Evolutionary conservation across 2,113 vertebrate genomes (phyloP).

Genomic region (Australoheros scitulus): DNA sequence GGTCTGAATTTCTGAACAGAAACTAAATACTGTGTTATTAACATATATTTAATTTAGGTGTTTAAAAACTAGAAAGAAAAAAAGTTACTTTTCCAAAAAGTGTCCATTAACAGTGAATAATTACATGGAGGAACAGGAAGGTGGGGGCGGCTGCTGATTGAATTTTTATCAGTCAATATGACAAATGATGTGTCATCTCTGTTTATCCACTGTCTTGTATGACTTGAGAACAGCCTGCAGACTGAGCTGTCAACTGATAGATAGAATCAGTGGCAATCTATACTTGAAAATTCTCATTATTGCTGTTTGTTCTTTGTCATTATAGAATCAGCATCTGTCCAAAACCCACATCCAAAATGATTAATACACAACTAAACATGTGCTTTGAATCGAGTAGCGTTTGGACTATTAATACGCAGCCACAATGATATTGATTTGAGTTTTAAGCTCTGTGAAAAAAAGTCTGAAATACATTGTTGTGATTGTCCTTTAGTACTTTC

Average conservation of each 20-base stretch:
- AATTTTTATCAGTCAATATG: conserved; percentile 59
- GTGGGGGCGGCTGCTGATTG: conserved; percentile 39
- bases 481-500: conserved; percentile 27
- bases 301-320: conserved; percentile 48
- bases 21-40: background rate
- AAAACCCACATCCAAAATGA: background rate
- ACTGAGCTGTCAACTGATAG: conserved; percentile 44
- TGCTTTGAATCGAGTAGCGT: background rate
- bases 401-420: background rate
- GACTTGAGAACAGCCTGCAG: conserved; percentile 34
- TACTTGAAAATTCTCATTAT: conserved; percentile 32
- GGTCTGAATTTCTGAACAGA: background rate
- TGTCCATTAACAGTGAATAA: conserved; percentile 37
- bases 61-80: background rate
- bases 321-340: conserved; percentile 27
- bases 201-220: conserved; percentile 36
- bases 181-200: conserved; percentile 49
- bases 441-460: conserved; percentile 6
- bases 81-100: conserved; percentile 5
- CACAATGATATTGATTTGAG: conserved; percentile 22
- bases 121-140: background rate
- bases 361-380: background rate
- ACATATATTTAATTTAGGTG: background rate
- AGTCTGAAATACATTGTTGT: conserved; percentile 1
- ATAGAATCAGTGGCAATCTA: conserved; percentile 47